Percentiles rank a stretch among this genome's conserved stretches.
These are phyloP conservation scores for Pterobdella sp. DNA, from an alignment of 2,888 invertebrate species.

Conservation along the genomic window DNA sequence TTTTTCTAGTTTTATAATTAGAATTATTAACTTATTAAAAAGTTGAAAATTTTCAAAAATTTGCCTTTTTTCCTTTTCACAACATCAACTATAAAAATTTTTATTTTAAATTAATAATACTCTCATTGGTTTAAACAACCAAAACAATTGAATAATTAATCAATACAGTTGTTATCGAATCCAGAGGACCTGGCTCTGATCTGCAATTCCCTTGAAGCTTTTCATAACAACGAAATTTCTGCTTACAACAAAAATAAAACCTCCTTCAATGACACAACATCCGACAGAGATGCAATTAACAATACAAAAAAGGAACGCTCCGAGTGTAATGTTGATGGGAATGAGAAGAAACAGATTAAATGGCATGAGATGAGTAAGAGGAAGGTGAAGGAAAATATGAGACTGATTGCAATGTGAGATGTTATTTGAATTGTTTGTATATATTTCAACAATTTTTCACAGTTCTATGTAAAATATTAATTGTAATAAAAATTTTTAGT, in stretches of 20 bases:
- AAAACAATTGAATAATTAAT: no score
- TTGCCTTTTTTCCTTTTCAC: no score
- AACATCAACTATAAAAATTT: no score
- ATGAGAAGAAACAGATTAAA: not conserved
- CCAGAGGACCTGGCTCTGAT: not conserved
- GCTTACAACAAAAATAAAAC: not conserved
- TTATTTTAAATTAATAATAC: no score
- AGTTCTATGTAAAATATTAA: no score
- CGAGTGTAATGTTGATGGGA: not conserved
- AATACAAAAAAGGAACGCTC: not conserved
- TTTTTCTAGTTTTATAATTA: not conserved
- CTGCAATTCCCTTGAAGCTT: not conserved
- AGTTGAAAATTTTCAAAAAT: not conserved
- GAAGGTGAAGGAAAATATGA: not conserved
- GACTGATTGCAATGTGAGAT: constrained; percentile 2
- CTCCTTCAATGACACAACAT: no score
- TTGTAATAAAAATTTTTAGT: no score
- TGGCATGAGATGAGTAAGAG: constrained; percentile 1
- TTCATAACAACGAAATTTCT: not conserved
- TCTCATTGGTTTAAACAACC: no score
- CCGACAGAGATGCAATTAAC: not conserved
- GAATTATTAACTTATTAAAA: not conserved
- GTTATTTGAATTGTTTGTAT: no score
- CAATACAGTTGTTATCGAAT: not conserved
- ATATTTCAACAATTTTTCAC: no score